A percentile compares a stretch with the other conserved stretches of the same genome.
Conservation (phyloP, 2,888 invertebrate species). For the Beris chalybata region DNA sequence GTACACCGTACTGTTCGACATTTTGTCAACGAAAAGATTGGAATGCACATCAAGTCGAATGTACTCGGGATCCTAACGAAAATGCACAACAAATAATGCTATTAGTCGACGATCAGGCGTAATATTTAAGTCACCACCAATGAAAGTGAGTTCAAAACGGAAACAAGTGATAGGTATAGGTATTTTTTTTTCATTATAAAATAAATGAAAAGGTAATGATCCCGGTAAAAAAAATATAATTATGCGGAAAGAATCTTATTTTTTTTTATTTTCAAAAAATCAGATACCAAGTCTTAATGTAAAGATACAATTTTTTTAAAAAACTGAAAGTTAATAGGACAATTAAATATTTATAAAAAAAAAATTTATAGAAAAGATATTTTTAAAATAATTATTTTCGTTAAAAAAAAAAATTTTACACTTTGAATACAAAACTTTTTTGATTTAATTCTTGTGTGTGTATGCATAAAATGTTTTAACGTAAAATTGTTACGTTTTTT, state of each 20-base stretch:
- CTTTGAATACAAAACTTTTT: conserved; percentile 24
- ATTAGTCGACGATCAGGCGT: conserved; percentile 73
- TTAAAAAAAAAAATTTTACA: conserved; percentile 28
- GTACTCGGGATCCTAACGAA: conserved; percentile 71
- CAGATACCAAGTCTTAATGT: neutral
- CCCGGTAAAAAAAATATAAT: conserved; percentile 18
- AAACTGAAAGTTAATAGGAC: conserved; percentile 26
- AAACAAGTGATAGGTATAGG: conserved; percentile 31
- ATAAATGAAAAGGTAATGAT: conserved; percentile 16
- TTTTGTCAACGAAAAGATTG: conserved; percentile 91
- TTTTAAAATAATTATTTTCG: conserved; percentile 22
- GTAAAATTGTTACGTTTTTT: conserved; percentile 11
- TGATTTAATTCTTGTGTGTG: conserved; percentile 18
- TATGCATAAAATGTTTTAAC: conserved; percentile 2
- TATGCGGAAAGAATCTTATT: conserved; percentile 10
- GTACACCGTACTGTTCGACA: conserved; percentile 86
- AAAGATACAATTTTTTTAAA: conserved; percentile 16
- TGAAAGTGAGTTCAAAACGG: conserved; percentile 31
- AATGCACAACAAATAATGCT: conserved; percentile 82
- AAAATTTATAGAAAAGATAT: neutral
- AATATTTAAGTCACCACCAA: conserved; percentile 41
- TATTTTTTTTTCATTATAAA: conserved; percentile 8
- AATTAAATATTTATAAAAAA: conserved; percentile 9
- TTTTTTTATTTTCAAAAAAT: conserved; percentile 13
- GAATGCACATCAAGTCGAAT: conserved; percentile 83